Evolutionary conservation across 2,113 vertebrate genomes (phyloP), one percentile per base, ranked within the genome.

Genomic region (Tenebrosternarchus preto): DNA sequence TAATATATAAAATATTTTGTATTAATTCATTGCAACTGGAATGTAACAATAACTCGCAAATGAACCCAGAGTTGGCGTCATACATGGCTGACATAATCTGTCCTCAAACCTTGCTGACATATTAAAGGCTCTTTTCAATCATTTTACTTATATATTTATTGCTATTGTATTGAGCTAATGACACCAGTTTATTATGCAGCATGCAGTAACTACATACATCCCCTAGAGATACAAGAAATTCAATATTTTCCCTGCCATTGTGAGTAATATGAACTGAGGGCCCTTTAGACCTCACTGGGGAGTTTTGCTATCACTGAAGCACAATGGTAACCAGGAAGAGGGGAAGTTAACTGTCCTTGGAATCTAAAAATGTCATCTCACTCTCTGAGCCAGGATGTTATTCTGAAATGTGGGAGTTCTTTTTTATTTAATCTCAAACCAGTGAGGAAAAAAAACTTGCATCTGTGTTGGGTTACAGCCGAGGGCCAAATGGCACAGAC

Each of bases 331-430:
- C 85, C 89, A 70, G 88, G 84, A 89, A 88, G 73, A 84, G 84
- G 88, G 90, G 89, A 92, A 91, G 84, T 86, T 72, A 86, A 88
- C 90, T 92, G 91, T 93, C 92, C 92, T 93, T 93, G 92, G 87
- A 88, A 89, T 90, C 91, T 93, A 93, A 92, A 92, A 91, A 90
- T 90, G 90, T 90, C 87, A 86, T 85, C 68, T 67, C 61, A 72
- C 75, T 82, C 73, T 81, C 78, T 50, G 59, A 71, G 61, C 60
- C 86, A 89, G 88, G 88, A 89, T 85, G 88, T 87, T 86, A 76
- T 85, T 89, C 43, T 83, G 60, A 81, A 84, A 85, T 57, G 22
- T 80, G 77, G 75, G 64, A 76, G 70, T 20, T 79, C 56, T 75
- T 81, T 81, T 70, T 4, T 39, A 25, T 36, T 77, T 71, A 20